Evolutionary conservation across 2,113 vertebrate species (phyloP).

Genomic region (Xiphophorus couchianus): DNA sequence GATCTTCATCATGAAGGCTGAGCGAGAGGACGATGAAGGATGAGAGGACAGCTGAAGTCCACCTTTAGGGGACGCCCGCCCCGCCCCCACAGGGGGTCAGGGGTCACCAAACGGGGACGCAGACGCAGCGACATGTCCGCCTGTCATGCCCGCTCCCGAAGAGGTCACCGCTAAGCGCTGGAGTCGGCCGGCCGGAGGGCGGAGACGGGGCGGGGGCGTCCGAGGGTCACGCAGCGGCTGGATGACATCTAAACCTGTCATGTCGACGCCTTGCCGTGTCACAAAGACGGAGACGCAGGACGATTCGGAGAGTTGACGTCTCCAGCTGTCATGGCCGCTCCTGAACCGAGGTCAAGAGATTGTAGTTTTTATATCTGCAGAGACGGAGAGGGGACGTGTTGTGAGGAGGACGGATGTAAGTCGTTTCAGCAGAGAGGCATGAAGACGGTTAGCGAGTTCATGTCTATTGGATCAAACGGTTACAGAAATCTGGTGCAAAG

Average conservation of each 20-base stretch:
- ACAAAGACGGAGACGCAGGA: conserved; percentile 57
- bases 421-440: conserved; percentile 10
- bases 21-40: background rate
- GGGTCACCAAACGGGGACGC: conserved; percentile 36
- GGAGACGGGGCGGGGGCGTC: conserved; percentile 6
- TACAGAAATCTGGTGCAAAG: background rate
- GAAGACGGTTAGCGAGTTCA: background rate
- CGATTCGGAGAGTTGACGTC: conserved; percentile 49
- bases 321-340: conserved; percentile 59
- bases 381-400: conserved; percentile 9
- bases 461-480: background rate
- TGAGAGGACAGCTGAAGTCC: conserved; percentile 30
- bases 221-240: conserved; percentile 50
- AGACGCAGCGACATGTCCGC: conserved; percentile 43
- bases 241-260: conserved; percentile 72
- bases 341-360: conserved; percentile 56
- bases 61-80: conserved; percentile 58
- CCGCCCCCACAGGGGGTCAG: conserved; percentile 38
- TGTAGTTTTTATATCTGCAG: conserved; percentile 32
- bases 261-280: conserved; percentile 54
- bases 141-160: conserved; percentile 57
- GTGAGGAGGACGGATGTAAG: conserved; percentile 36
- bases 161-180: conserved; percentile 59
- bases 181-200: conserved; percentile 40
- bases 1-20: conserved; percentile 20